Evolutionary conservation across 2,888 invertebrate genomes (phyloP), one percentile per base, ranked within the genome.

Genomic region (Elmis aenea): DNA sequence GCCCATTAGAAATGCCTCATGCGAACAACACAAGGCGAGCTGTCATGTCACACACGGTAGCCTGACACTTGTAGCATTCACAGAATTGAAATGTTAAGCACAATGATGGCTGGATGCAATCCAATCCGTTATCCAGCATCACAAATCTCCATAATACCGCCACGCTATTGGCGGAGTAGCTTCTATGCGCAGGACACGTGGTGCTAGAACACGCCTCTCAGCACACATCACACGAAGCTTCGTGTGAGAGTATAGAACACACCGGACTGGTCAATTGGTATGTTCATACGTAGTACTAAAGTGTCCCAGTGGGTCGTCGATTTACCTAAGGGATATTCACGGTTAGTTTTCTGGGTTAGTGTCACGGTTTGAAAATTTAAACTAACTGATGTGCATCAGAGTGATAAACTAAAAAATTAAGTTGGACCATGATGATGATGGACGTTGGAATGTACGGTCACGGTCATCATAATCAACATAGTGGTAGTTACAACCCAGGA

Each of bases 381-480:
- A n/a, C n/a, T n/a, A 8, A 18, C 5, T 27, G 27, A 9, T 4
- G 13, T 12, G 13, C 6, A 8, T 13, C 6, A 8, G 27, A 5
- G 27, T 13, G 11, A 6, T 5, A 12, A 13, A 13, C 13, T 12
- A 6, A 27, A 10, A 27, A 27, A 8, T 18, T 18, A 18, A 18
- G 18, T 18, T 18, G 18, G 57, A 64, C 55, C 58, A 83, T 82
- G 82, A 83, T 83, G 81, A 83, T 79, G 77, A 84, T 84, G 84
- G 83, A 84, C 76, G 75, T 84, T 75, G 81, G 83, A 63, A 83
- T 83, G 82, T 83, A 83, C 74, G 79, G 80, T 62, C 75, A 76
- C 68, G 76, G 76, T 64, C 77, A 63, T 56, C 61, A 59, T 45
- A 61, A 57, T 53, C 64, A 77, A 66, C 75, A 73, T 48, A 55